Evolutionary conservation across 2,888 invertebrate species (phyloP).

Genomic region (Autographa pulchrina): DNA sequence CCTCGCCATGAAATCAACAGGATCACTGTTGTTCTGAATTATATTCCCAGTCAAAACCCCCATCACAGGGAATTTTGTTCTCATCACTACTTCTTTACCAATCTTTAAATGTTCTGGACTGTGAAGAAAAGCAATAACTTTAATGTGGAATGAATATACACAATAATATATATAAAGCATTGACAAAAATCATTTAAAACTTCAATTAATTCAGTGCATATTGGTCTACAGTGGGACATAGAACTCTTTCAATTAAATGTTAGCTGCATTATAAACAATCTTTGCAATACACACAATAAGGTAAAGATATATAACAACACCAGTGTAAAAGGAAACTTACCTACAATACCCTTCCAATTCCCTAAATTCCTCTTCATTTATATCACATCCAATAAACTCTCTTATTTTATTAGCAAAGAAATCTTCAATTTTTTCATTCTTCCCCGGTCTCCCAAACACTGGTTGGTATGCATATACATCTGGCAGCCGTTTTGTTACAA

Average conservation of each 20-base stretch:
- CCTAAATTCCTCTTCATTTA: slow-evolving; percentile 78
- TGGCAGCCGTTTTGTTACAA: slow-evolving; percentile 73
- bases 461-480: slow-evolving; percentile 76
- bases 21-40: slow-evolving; percentile 26
- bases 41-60: slow-evolving; percentile 57
- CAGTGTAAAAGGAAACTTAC: slow-evolving; percentile 59
- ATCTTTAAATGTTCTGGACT: slow-evolving; percentile 75
- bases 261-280: too few species aligned
- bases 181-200: too few species aligned
- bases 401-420: slow-evolving; percentile 70
- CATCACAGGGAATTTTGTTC: slow-evolving; percentile 61
- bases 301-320: too few species aligned
- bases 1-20: background rate
- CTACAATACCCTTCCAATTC: slow-evolving; percentile 84
- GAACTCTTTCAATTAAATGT: too few species aligned
- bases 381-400: slow-evolving; percentile 75
- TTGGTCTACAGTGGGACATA: too few species aligned
- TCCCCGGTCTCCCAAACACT: slow-evolving; percentile 68
- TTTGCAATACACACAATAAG: too few species aligned
- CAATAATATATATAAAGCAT: background rate
- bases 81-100: slow-evolving; percentile 72
- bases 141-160: background rate
- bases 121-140: slow-evolving; percentile 49
- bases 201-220: too few species aligned
- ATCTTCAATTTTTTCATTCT: slow-evolving; percentile 57